Evolutionary conservation across 2,797 vertebrate species (phyloP).

Genomic region (Coregonus ussuriensis): DNA sequence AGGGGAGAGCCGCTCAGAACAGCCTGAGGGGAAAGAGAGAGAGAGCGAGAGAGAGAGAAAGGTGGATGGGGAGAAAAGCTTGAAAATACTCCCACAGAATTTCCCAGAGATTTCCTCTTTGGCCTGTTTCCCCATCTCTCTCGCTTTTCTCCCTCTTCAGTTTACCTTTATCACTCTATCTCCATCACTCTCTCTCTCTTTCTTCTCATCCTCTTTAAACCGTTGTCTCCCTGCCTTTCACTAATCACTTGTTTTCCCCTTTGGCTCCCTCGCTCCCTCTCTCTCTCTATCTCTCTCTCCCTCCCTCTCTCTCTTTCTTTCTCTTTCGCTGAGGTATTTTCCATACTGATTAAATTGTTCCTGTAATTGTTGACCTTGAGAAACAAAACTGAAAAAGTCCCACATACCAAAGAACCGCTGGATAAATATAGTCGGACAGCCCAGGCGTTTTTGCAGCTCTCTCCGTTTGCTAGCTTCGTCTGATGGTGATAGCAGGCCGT

Average conservation of each 20-base stretch:
- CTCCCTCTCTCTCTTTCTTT: constrained; percentile 1
- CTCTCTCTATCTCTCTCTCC: not conserved
- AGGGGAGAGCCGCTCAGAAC: constrained; percentile 29
- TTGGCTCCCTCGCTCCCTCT: not conserved
- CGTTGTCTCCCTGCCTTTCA: not conserved
- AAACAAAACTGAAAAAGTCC: constrained; percentile 64
- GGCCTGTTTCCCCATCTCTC: constrained; percentile 1
- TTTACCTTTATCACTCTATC: not conserved
- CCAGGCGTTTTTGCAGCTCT: constrained; percentile 46
- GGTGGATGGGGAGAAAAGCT: not conserved
- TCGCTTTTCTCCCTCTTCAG: not conserved
- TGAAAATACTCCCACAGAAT: not conserved
- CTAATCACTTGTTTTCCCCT: not conserved
- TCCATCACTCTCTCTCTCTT: constrained; percentile 40
- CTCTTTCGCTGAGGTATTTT: constrained; percentile 26
- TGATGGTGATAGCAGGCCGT: constrained; percentile 19
- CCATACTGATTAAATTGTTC: constrained; percentile 66
- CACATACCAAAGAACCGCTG: constrained; percentile 58
- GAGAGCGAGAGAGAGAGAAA: constrained; percentile 27
- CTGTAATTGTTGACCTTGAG: constrained; percentile 62
- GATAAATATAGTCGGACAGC: constrained; percentile 65
- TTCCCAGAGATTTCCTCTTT: not conserved
- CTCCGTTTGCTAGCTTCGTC: constrained; percentile 32
- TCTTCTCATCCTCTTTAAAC: constrained; percentile 14
- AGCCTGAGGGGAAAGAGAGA: constrained; percentile 43